Evolutionary conservation across 2,113 vertebrate genomes (phyloP), one percentile per base, ranked within the genome.

Genomic region (Calonectris borealis): DNA sequence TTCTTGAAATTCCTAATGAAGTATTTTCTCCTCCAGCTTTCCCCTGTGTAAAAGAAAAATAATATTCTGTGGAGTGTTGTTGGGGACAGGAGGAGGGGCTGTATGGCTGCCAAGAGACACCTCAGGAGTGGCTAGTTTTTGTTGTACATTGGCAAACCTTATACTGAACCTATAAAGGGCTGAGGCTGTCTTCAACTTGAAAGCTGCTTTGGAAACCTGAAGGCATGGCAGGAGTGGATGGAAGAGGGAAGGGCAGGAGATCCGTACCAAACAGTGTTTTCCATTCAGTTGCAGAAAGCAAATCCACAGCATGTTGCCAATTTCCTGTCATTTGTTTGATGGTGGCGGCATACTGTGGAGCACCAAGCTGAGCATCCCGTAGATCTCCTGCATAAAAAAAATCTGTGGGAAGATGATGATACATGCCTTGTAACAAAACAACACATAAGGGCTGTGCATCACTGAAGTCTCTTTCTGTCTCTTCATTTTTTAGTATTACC

Each of bases 341-440:
- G 78, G 48, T 78, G 76, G 46, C 83, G 58, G 72, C 81, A 79
- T 81, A 32, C 48, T 66, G 57, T 78, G 71, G 55, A 93, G 71
- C 51, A 1, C 77, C 86, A 91, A 95, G 90, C 66, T 93, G 92
- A 93, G 84, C 86, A 96, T 94, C 85, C 81, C 11, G 1, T 94
- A 89, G 49, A 68, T 93, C 88, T 83, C 66, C 58, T 88, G 85
- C 88, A 76, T 87, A 92, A 96, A 95, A 95, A 95, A 93, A 88
- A 69, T 72, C 48, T 86, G 90, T 92, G 82, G 90, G 68, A 94
- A 94, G 83, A 64, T 88, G 88, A 91, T 93, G 94, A 93, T 92
- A 90, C 51, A 77, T 88, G 64, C 90, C 96, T 96, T 96, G 55
- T 95, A 95, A 92, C 78, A 91, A 85, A 96, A 80, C 76, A 93